Evolutionary conservation across 2,888 invertebrate species (phyloP).

Genomic region (Steromphala cineraria): DNA sequence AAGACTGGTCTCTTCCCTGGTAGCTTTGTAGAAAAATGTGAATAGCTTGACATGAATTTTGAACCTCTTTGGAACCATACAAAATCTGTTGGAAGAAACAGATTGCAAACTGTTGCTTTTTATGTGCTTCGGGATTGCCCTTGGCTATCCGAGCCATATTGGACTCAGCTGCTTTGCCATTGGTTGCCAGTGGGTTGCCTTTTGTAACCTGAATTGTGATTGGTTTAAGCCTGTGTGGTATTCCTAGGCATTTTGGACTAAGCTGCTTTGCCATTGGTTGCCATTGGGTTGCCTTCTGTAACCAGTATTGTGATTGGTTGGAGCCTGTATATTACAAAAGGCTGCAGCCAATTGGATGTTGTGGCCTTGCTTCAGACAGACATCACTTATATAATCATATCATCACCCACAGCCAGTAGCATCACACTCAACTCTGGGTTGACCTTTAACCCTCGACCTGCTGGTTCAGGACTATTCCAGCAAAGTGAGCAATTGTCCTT

Average conservation of each 20-base stretch:
- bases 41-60: slow-evolving; percentile 18
- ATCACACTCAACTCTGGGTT: too few relatives aligned
- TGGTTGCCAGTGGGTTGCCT: neutral
- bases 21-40: slow-evolving; percentile 84
- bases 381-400: neutral
- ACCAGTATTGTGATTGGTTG: slow-evolving; percentile 17
- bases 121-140: neutral
- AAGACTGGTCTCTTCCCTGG: slow-evolving; percentile 96
- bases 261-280: slow-evolving; percentile 15
- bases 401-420: too few relatives aligned
- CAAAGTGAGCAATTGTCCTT: too few relatives aligned
- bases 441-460: too few relatives aligned
- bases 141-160: neutral
- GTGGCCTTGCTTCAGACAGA: slow-evolving; percentile 14
- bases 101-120: neutral
- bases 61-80: neutral
- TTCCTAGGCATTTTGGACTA: neutral
- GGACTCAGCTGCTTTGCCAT: neutral
- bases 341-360: slow-evolving; percentile 2
- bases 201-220: neutral
- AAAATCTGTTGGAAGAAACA: neutral
- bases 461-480: too few relatives aligned
- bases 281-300: slow-evolving; percentile 16
- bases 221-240: neutral
- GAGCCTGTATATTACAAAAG: neutral